phyloP scores from a whole-genome alignment of 2,797 vertebrate genomes.

The Calcarius lapponicus region DNA sequence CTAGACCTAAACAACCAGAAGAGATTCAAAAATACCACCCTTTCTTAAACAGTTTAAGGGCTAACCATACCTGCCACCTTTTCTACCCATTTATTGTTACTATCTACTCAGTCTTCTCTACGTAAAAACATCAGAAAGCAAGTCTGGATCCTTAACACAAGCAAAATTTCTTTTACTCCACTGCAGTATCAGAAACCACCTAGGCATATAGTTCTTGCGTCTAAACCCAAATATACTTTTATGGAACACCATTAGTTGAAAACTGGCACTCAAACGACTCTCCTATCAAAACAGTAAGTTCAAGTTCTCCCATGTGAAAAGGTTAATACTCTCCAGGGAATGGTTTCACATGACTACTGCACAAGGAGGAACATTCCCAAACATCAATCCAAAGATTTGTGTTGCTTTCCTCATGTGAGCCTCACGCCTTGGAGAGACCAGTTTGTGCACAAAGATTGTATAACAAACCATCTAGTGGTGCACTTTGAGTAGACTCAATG shows the following conservation, averaged over 20 bases:
- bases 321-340: background rate
- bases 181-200: background rate
- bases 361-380: background rate
- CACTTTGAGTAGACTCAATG: background rate
- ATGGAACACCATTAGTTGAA: background rate
- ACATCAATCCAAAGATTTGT: accelerated
- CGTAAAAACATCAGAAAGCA: background rate
- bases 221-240: background rate
- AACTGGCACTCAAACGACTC: background rate
- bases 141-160: background rate
- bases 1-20: background rate
- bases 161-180: background rate
- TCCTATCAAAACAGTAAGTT: background rate
- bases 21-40: background rate
- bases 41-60: background rate
- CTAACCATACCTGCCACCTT: background rate
- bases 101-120: background rate
- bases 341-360: accelerated
- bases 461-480: background rate
- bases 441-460: background rate
- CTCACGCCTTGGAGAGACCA: background rate
- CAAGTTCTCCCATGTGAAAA: background rate
- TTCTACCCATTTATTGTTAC: background rate
- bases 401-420: background rate
- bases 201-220: background rate